A percentile compares a stretch with the other conserved stretches of the same genome.
Evolutionary conservation across 2,113 vertebrate species (phyloP).

Genomic region (Hemiscyllium ocellatum): DNA sequence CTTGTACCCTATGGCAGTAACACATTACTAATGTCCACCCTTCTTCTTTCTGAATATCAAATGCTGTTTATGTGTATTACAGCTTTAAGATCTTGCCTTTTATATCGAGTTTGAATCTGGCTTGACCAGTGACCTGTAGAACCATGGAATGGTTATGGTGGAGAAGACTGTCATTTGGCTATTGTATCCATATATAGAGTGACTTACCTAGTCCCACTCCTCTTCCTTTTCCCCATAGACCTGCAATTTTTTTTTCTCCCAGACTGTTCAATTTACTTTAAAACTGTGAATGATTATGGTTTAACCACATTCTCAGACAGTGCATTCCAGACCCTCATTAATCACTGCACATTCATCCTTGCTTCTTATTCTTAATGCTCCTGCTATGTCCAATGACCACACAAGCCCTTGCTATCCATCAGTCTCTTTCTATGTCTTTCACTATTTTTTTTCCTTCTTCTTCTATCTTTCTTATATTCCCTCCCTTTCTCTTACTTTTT

Average conservation of each 20-base stretch:
- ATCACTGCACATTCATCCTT: too few relatives aligned
- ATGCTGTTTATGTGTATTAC: neutral
- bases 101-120: neutral
- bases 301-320: neutral
- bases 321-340: too few relatives aligned
- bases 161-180: neutral
- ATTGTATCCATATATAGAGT: neutral
- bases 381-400: neutral
- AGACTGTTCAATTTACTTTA: neutral
- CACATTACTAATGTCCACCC: too few relatives aligned
- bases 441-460: too few relatives aligned
- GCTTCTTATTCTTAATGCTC: neutral
- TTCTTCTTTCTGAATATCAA: neutral
- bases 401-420: too few relatives aligned
- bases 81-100: neutral
- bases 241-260: neutral
- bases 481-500: neutral
- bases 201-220: neutral
- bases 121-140: neutral
- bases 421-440: too few relatives aligned
- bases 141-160: neutral
- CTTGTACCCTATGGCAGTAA: neutral
- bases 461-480: too few relatives aligned
- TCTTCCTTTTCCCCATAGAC: neutral
- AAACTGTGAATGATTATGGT: neutral